phyloP scores from a whole-genome alignment of 2,888 invertebrate genomes.

The Tetragonisca angustula region DNA sequence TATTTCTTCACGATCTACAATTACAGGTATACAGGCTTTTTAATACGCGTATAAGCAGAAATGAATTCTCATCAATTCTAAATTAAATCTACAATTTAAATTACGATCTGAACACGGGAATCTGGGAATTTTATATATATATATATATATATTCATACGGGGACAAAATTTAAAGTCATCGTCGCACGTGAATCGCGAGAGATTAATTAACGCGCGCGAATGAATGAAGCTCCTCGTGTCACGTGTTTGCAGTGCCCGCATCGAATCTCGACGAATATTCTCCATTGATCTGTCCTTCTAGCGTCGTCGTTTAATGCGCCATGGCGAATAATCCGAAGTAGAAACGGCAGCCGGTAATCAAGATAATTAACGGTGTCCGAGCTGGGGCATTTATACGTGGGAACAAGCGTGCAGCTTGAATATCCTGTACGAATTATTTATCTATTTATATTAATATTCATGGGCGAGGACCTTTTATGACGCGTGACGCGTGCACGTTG shows the following conservation, averaged over 20 bases:
- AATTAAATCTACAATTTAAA: not conserved
- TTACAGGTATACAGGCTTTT: no score
- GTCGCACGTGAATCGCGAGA: not conserved
- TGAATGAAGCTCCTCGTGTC: conserved; percentile 40
- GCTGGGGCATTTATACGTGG: conserved; percentile 7
- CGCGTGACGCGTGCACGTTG: no score
- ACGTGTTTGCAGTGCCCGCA: conserved; percentile 54
- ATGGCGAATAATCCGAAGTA: conserved; percentile 56
- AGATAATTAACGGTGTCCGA: conserved; percentile 56
- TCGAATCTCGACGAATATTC: conserved; percentile 31
- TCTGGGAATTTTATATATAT: no score
- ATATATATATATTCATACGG: not conserved
- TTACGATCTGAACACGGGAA: no score
- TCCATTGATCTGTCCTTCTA: conserved; percentile 50
- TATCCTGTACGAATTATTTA: not conserved
- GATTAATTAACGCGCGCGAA: conserved; percentile 63
- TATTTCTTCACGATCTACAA: no score
- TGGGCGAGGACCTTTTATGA: no score
- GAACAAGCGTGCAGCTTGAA: conserved; percentile 1
- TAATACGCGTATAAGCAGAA: no score
- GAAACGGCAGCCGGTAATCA: conserved; percentile 38
- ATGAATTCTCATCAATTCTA: no score
- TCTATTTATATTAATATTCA: no score
- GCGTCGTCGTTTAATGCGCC: conserved; percentile 36
- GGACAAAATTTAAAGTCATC: not conserved